These are phyloP conservation scores for Pseudoatta argentina DNA, from an alignment of 1,140 invertebrate genomes.

Conservation along the genomic window DNA sequence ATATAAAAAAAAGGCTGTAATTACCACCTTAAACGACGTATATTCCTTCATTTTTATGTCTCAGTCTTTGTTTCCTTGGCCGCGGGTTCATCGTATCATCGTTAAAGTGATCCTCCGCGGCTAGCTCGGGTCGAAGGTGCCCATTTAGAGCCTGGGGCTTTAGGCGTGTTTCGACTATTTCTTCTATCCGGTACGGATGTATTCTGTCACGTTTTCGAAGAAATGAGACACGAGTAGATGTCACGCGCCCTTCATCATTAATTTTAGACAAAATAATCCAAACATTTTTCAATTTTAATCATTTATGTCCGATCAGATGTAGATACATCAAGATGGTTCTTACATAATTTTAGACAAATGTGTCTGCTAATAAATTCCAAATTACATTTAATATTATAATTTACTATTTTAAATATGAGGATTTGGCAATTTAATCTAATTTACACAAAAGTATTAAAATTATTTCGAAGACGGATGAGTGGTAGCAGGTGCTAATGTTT, in stretches of 20 bases:
- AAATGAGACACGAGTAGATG: slow-evolving; percentile 43
- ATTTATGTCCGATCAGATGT: background rate
- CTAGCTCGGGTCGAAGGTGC: slow-evolving; percentile 65
- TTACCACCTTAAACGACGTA: slow-evolving; percentile 78
- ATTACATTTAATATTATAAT: background rate
- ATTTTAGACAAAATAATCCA: slow-evolving; percentile 20
- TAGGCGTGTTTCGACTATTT: slow-evolving; percentile 41
- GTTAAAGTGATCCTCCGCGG: slow-evolving; percentile 67
- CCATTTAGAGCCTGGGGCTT: slow-evolving; percentile 51
- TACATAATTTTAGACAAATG: background rate
- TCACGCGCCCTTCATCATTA: slow-evolving; percentile 15
- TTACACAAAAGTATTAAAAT: slow-evolving; percentile 5
- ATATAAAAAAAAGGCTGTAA: slow-evolving; percentile 77
- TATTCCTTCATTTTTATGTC: slow-evolving; percentile 79
- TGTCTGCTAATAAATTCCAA: background rate
- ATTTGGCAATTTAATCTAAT: background rate
- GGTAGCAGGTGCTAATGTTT: slow-evolving; percentile 50
- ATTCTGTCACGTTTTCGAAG: slow-evolving; percentile 62
- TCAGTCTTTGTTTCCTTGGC: slow-evolving; percentile 75
- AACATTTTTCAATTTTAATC: background rate
- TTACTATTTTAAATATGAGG: background rate
- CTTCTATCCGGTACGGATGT: slow-evolving; percentile 37
- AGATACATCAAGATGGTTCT: background rate
- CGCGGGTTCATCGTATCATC: slow-evolving; percentile 77
- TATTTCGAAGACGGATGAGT: slow-evolving; percentile 13